Percentiles rank a stretch among this genome's conserved stretches.
These are phyloP conservation scores for Phoebastria nigripes DNA, from an alignment of 2,797 vertebrate genomes.

Conservation along the genomic window DNA sequence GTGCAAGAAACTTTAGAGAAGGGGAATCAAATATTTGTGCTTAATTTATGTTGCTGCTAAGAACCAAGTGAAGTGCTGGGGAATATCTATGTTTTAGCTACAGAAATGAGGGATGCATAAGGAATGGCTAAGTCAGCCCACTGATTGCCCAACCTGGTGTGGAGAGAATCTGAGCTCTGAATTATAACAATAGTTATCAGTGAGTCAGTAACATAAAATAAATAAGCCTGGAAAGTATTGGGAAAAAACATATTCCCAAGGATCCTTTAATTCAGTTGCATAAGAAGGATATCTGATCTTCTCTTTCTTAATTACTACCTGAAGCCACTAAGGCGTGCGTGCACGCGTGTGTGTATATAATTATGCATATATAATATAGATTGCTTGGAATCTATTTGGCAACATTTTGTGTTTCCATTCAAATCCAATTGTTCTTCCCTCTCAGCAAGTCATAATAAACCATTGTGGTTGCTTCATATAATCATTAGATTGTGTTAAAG, in stretches of 20 bases:
- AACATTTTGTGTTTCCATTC: background rate
- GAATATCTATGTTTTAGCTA: background rate
- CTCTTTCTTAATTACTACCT: constrained; percentile 22
- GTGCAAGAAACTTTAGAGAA: background rate
- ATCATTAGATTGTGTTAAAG: background rate
- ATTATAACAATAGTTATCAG: background rate
- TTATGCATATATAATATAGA: background rate
- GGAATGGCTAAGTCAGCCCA: background rate
- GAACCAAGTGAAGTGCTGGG: background rate
- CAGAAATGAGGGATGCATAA: background rate
- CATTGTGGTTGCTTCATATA: background rate
- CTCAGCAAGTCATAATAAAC: background rate
- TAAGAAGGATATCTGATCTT: constrained; percentile 27
- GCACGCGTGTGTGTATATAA: background rate
- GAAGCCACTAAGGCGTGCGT: background rate
- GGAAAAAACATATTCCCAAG: background rate
- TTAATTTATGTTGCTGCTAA: background rate
- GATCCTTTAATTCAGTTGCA: constrained; percentile 33
- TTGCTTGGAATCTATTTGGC: background rate
- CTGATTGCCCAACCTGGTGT: background rate
- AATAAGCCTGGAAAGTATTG: constrained; percentile 5
- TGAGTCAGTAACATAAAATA: constrained; percentile 3
- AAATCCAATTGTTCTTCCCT: background rate
- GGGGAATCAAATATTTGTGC: background rate
- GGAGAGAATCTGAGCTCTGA: background rate